Base-by-base conservation (phyloP, 2,113 vertebrate genomes). In the Lophius piscatorius region DNA sequence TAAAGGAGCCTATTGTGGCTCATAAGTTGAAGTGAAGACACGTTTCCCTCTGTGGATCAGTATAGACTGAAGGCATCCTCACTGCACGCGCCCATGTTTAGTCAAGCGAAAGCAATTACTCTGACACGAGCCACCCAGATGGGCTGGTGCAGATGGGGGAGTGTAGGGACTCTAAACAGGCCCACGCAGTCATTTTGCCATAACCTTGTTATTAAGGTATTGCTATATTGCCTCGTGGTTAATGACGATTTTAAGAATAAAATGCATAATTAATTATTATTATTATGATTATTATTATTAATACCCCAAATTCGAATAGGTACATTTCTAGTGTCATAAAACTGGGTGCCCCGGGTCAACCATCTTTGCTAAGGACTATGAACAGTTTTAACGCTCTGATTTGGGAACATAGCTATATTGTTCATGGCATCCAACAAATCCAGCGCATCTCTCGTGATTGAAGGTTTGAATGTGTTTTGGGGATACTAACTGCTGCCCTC, bases 111-210 rank as follows among this genome's bases (percentile, higher is more conserved):
- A 74, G 50, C 79, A 79, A 88, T 88, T 55, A 66, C 10, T 71
- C 20, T 20, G 52, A 73, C 81, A 87, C 80, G 80, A 65, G 78
- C 73, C 75, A 48, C n/a, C 36, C 77, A 70, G 68, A 56, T 70
- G 63, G 62, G 64, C 34, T 42, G 50, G 13, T 63, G 36, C 6
- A 29, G 39, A 54, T 3, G 33, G n/a, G 39, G 42, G 69, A 24
- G 26, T 54, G 50, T 36, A 47, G 26, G 40, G 49, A 16, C 17
- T 70, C 22, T 14, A 1, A 2, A 17, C 47, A 17, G 28, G n/a
- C n/a, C n/a, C n/a, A 4, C 10, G 21, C 9, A 45, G 7, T 28
- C 1, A 13, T 13, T 11, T 12, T 16, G 5, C 10, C 13, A 13
- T 17, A 35, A 44, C n/a, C 10, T 51, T 6, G 2, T 44, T 59